Conservation (phyloP, 2,888 invertebrate species). For the Leptopilina drosophilae region DNA sequence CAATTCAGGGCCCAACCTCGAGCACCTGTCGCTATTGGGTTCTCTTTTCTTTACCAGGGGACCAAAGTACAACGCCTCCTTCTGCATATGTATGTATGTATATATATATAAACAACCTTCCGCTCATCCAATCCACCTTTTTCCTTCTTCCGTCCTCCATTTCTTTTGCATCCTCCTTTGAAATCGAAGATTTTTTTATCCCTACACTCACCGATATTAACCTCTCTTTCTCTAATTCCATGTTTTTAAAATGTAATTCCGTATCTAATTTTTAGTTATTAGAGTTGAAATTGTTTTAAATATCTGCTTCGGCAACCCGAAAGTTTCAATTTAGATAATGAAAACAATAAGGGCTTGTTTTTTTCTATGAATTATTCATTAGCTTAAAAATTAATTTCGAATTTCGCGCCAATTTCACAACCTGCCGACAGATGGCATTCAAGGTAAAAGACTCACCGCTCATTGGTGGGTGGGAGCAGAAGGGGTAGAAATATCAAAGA, state of each 20-base stretch:
- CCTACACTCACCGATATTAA: conserved; percentile 11
- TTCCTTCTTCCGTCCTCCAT: conserved; percentile 28
- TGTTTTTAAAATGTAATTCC: not conserved
- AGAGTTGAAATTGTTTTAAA: conserved; percentile 19
- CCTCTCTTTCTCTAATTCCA: conserved; percentile 6
- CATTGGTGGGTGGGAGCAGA: too few relatives aligned
- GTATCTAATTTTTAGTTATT: conserved; percentile 15
- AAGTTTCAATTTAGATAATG: not conserved
- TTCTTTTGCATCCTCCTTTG: conserved; percentile 9
- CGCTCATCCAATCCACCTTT: conserved; percentile 36
- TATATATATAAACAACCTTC: conserved; percentile 10
- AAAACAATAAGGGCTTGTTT: not conserved
- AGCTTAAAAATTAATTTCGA: not conserved
- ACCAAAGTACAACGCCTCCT: conserved; percentile 30
- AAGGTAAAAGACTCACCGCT: too few relatives aligned
- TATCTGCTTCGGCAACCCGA: not conserved
- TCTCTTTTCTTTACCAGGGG: conserved; percentile 37
- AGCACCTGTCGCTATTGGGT: conserved; percentile 54
- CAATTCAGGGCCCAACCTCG: conserved; percentile 35
- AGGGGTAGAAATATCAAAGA: too few relatives aligned
- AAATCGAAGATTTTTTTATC: conserved; percentile 16
- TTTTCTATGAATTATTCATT: too few relatives aligned
- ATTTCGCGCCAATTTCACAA: too few relatives aligned
- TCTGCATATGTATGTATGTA: not conserved
- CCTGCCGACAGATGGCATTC: too few relatives aligned